Base-by-base conservation (phyloP, 1,140 invertebrate species). In the Parasteatoda tepidariorum region DNA sequence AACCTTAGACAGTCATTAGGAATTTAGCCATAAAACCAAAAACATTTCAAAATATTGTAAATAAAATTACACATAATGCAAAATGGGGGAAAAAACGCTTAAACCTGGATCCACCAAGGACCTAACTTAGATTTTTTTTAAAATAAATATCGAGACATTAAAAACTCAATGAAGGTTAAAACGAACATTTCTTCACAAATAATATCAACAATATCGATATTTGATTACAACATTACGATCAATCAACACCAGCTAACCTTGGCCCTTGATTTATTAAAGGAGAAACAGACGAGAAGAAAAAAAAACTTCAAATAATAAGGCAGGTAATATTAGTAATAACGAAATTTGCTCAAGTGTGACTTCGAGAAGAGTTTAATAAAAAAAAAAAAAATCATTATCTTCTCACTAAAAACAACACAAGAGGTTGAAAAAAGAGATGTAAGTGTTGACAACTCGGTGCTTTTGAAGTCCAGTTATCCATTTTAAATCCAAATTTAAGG, bases 401-500 rank as follows among this genome's bases (percentile, higher is more conserved):
- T 34, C 13, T 41, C 22, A 13, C 38, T 48, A 13, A 13, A n/a
- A 9, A 18, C 38, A 48, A 48, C 9, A 48, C 9, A 26, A 41
- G 66, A 38, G 34, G 34, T 33, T 34, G 24, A 38, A 38, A 34
- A 31, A 67, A 18, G 33, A 67, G 31, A 62, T 30, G 61, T 26
- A 62, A n/a, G 38, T 18, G 38, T 18, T 48, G 38, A 48, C 38
- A 48, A 48, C 38, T 13, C 38, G 38, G 38, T 34, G 28, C 41
- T 70, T n/a, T 70, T 70, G 67, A 70, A n/a, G 68, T 57, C 41
- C 66, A 41, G 13, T 22, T 48, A 55, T 71, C 41, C 26, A 55
- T 15, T 48, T 15, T 3, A 28, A 15, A 55, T 57, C 68, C 11
- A 18, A 71, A 57, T 71, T 55, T 71, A 57, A 18, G 55, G 26